phyloP scores from a whole-genome alignment of 1,140 invertebrate genomes.

The Saccostrea cuccullata region DNA sequence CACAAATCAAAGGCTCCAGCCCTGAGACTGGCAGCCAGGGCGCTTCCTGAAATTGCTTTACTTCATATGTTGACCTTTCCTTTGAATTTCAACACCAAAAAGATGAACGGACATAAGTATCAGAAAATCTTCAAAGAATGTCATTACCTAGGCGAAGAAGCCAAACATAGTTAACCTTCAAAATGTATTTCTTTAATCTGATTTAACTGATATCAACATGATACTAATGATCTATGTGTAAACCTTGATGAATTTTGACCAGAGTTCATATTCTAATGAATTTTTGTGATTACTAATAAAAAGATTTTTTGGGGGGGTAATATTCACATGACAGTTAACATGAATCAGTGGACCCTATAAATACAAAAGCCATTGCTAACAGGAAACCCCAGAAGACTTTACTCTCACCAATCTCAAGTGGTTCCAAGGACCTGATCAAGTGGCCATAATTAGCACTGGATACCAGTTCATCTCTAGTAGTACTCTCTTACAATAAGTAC shows the following conservation, averaged over 20 bases:
- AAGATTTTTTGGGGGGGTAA: too few species aligned
- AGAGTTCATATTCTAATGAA: neutral
- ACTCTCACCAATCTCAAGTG: neutral
- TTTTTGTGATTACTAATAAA: too few species aligned
- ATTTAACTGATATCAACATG: neutral
- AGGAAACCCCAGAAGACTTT: neutral
- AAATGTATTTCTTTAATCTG: neutral
- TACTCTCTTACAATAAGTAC: too few species aligned
- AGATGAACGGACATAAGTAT: neutral
- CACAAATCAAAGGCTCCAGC: neutral
- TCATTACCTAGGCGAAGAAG: neutral
- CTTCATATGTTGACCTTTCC: neutral
- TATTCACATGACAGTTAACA: neutral
- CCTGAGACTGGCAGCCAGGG: neutral
- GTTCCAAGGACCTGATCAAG: slow-evolving; percentile 1
- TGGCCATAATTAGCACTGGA: neutral
- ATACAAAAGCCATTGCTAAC: neutral
- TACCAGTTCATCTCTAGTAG: too few species aligned
- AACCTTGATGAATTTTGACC: neutral
- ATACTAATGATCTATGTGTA: neutral
- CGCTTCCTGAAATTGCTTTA: neutral
- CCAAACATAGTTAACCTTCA: neutral
- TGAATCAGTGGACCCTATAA: neutral
- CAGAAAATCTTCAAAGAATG: neutral
- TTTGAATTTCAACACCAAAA: slow-evolving; percentile 19